Conservation (phyloP, 2,113 vertebrate species). For the Condylura cristata region DNA sequence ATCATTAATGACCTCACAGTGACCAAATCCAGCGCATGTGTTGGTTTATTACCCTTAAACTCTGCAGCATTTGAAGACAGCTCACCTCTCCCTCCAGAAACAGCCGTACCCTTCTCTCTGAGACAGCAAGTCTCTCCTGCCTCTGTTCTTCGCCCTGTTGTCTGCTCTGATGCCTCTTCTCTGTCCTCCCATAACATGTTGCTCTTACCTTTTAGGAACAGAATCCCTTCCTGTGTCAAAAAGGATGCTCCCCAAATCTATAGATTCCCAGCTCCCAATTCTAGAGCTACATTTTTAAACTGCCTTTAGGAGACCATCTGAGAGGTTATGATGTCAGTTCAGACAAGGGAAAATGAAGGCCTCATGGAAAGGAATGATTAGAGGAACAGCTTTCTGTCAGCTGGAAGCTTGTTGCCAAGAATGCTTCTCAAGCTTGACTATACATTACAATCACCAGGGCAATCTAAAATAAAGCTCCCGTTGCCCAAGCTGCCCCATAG, state of each 20-base stretch:
- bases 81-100: not conserved
- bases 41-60: not conserved
- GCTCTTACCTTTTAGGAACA: not conserved
- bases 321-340: not conserved
- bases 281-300: not conserved
- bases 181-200: not conserved
- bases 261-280: not conserved
- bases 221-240: not conserved
- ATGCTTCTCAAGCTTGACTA: not conserved
- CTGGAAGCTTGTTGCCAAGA: not conserved
- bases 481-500: not conserved
- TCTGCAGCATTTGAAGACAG: not conserved
- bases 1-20: not conserved
- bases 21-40: not conserved
- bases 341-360: not conserved
- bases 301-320: not conserved
- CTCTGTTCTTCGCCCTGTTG: not conserved
- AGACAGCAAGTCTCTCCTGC: not conserved
- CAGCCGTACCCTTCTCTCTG: not conserved
- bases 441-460: not conserved
- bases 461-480: not conserved
- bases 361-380: not conserved
- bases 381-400: not conserved
- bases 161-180: not conserved
- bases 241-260: not conserved